These are phyloP conservation scores for Bolinopsis microptera DNA, from an alignment of 37 sponge, comb jelly and placozoan species.

Conservation along the genomic window DNA sequence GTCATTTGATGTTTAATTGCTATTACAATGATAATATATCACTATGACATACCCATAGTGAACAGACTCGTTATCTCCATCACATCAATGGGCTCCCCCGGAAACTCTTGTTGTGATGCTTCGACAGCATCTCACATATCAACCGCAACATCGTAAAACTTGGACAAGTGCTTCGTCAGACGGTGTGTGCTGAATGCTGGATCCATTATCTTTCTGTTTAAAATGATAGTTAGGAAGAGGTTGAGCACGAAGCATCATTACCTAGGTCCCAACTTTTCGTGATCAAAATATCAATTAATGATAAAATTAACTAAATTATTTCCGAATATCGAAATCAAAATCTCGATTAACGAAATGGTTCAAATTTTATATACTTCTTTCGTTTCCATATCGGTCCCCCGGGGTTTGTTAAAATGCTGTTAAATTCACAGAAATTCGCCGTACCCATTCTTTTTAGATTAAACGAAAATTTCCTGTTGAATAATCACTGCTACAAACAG, in stretches of 20 bases:
- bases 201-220: slow-evolving; percentile 62
- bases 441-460: background rate
- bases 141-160: background rate
- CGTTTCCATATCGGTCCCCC: slow-evolving; percentile 41
- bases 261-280: no score
- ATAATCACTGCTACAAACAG: background rate
- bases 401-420: background rate
- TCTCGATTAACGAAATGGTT: no score
- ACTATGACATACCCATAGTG: background rate
- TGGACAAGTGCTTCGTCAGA: background rate
- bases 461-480: background rate
- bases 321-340: no score
- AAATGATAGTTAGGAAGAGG: no score
- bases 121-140: background rate
- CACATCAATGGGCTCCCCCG: background rate
- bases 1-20: no score
- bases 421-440: slow-evolving; percentile 7
- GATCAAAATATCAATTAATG: no score
- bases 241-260: no score
- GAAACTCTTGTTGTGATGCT: background rate
- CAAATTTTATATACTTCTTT: no score
- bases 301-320: no score
- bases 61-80: background rate
- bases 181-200: slow-evolving; percentile 32
- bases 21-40: no score